Conservation (phyloP, 2,797 vertebrate genomes). For the Gouania willdenowi region DNA sequence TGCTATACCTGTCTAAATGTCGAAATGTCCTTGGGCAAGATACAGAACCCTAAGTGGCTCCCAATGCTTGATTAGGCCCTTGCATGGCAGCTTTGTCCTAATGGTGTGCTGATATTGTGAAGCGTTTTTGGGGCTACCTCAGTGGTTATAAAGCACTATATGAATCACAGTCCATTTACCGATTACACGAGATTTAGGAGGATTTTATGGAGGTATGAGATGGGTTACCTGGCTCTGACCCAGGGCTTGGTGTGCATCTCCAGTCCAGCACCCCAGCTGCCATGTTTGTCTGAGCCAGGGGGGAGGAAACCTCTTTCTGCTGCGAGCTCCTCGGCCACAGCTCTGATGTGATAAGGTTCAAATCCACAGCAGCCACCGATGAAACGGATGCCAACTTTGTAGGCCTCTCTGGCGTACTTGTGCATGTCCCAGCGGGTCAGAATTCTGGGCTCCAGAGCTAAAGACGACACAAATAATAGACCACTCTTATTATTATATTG, state of each 20-base stretch:
- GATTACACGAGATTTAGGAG: too few species aligned
- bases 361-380: slow-evolving; percentile 94
- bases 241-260: slow-evolving; percentile 94
- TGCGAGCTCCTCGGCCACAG: slow-evolving; percentile 85
- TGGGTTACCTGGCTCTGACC: slow-evolving; percentile 83
- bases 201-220: too few species aligned
- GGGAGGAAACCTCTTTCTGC: slow-evolving; percentile 81
- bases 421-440: slow-evolving; percentile 90
- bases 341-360: slow-evolving; percentile 89
- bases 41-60: too few species aligned
- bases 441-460: slow-evolving; percentile 87
- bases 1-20: too few species aligned
- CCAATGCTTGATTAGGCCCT: too few species aligned
- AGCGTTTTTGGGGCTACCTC: too few species aligned
- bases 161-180: too few species aligned
- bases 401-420: slow-evolving; percentile 87
- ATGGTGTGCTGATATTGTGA: too few species aligned
- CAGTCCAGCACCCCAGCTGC: slow-evolving; percentile 82
- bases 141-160: too few species aligned
- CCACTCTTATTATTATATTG: too few species aligned
- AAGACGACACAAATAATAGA: neutral
- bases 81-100: too few species aligned
- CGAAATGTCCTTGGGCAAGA: too few species aligned
- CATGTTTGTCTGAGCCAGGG: slow-evolving; percentile 85
- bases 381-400: slow-evolving; percentile 80